Evolutionary conservation across 2,113 vertebrate species (phyloP).

Genomic region (Dermatemys mawii): DNA sequence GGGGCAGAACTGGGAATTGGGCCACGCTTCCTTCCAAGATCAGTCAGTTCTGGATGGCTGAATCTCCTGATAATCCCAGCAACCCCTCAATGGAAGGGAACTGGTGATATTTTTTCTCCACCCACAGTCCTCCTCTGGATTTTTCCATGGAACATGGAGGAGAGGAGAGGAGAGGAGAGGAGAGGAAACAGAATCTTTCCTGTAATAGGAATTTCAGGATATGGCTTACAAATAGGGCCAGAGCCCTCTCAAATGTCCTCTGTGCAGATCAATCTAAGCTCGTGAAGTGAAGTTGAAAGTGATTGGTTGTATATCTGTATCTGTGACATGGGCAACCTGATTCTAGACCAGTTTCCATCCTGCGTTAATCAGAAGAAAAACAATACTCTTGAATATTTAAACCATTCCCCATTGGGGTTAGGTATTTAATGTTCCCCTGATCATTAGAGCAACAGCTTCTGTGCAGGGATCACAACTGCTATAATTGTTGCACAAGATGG

Average conservation of each 20-base stretch:
- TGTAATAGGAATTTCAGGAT: neutral
- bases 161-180: neutral
- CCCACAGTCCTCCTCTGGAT: neutral
- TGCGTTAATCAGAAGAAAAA: neutral
- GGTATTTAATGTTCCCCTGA: slow-evolving; percentile 33
- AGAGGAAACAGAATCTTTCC: neutral
- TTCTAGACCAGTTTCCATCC: neutral
- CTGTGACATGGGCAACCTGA: fast-evolving
- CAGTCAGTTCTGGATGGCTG: neutral
- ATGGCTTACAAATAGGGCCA: neutral
- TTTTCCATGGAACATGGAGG: neutral
- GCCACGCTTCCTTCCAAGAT: neutral
- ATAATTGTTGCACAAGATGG: neutral
- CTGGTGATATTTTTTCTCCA: neutral
- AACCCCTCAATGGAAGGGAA: neutral
- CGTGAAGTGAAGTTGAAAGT: neutral
- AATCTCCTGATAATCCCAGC: neutral
- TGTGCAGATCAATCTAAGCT: neutral
- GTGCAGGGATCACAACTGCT: neutral
- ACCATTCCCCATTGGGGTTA: neutral
- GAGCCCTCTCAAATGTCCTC: neutral
- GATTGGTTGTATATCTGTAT: neutral
- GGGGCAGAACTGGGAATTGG: neutral
- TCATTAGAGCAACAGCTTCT: slow-evolving; percentile 37
- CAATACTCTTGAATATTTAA: slow-evolving; percentile 18